Conservation (phyloP, 2,113 vertebrate species). For the Odocoileus virginianus region DNA sequence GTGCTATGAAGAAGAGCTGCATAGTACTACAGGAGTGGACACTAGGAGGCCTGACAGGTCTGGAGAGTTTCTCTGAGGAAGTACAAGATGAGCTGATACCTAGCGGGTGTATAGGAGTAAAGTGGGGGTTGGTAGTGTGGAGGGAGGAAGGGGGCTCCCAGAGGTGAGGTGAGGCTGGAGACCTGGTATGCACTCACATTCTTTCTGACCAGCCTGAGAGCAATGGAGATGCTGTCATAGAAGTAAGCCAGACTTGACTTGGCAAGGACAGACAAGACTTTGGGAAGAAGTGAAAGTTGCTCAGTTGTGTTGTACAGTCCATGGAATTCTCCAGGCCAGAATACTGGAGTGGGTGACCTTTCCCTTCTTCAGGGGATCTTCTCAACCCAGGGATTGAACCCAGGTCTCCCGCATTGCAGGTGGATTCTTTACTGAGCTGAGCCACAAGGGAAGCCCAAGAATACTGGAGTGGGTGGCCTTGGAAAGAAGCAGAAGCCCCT, state of each 20-base stretch:
- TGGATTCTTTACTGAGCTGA: neutral
- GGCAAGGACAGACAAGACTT: neutral
- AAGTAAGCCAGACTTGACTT: neutral
- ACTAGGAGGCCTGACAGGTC: neutral
- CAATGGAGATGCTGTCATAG: neutral
- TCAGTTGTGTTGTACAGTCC: neutral
- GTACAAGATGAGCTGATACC: neutral
- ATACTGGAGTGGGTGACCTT: neutral
- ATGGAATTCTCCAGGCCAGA: neutral
- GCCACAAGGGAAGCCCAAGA: neutral
- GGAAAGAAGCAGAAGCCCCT: neutral
- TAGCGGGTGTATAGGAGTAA: neutral
- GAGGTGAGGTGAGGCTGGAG: neutral
- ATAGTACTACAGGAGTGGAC: neutral
- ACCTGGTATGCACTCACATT: neutral
- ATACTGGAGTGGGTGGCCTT: neutral
- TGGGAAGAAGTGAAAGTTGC: neutral
- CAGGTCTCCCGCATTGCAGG: neutral
- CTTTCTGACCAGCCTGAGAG: neutral
- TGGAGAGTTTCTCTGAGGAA: neutral
- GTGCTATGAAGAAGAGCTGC: neutral
- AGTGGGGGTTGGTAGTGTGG: neutral
- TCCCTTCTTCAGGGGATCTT: neutral
- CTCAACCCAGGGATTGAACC: neutral
- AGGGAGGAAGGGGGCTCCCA: neutral